phyloP scores from a whole-genome alignment of 2,113 vertebrate species.

The Aspidoscelis tigris region DNA sequence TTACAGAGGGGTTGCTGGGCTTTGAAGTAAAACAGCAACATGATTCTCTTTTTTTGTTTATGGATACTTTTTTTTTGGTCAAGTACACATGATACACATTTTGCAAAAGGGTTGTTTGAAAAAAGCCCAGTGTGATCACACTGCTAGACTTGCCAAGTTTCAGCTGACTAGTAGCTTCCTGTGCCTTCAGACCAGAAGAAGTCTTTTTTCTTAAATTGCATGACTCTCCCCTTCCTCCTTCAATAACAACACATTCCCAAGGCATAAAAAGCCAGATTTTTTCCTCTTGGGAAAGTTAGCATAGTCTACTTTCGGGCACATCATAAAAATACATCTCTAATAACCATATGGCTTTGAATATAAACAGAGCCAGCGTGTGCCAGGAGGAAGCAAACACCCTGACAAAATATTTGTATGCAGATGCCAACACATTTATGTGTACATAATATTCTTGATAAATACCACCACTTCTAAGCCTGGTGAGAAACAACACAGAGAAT shows the following conservation, averaged over 20 bases:
- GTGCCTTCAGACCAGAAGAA: too few relatives aligned
- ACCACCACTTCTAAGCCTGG: background rate
- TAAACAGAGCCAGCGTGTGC: slow-evolving; percentile 29
- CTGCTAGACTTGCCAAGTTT: too few relatives aligned
- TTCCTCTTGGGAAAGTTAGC: slow-evolving; percentile 2
- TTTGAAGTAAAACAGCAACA: too few relatives aligned
- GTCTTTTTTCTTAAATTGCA: background rate
- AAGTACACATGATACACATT: too few relatives aligned
- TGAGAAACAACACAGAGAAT: slow-evolving; percentile 1
- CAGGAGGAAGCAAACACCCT: slow-evolving; percentile 26
- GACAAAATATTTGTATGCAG: slow-evolving; percentile 31
- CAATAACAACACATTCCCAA: background rate
- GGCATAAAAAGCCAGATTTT: background rate
- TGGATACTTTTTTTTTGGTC: too few relatives aligned
- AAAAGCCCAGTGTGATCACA: too few relatives aligned
- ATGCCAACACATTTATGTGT: slow-evolving; percentile 16
- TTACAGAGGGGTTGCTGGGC: too few relatives aligned
- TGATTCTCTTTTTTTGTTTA: too few relatives aligned
- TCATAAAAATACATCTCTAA: slow-evolving; percentile 29
- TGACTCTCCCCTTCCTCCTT: background rate
- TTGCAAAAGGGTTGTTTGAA: too few relatives aligned
- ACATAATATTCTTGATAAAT: slow-evolving; percentile 24
- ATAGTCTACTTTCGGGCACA: slow-evolving; percentile 12
- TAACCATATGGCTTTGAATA: slow-evolving; percentile 26
- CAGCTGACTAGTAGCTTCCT: too few relatives aligned